Base-by-base conservation (phyloP, 2,113 vertebrate species). In the Pseudonaja textilis region DNA sequence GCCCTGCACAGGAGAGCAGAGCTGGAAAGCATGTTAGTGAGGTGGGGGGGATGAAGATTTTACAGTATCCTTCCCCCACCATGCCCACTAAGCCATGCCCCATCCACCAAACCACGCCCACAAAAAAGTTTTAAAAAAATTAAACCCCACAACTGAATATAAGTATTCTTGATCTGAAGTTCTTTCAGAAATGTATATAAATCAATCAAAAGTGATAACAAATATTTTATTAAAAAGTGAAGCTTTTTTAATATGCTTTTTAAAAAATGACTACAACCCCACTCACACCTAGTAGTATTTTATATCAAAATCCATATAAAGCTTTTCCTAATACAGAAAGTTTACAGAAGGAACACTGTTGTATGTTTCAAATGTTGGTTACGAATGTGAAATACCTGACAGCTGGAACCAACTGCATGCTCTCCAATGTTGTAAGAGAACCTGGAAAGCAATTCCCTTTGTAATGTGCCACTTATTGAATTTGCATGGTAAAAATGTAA, bases 91-190 rank as follows among this genome's bases (percentile, higher is more conserved):
- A 50, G 47, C 47, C 47, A 9, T 50, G 47, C 47, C 47, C 7
- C 0, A 1, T 50, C 47, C 47, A 50, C 47, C 1, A 50, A 50
- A 50, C 8, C 7, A 50, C 1, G 8, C 47, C 47, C 8, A 50
- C 8, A 50, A 50, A 50, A 50, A 50, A 50, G 47, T 50, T 1
- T 1, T 9, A 50, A 50, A 50, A 50, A 50, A 50, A 1, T 47
- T n/a, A n/a, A 47, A 47, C 10, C 47, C 8, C 47, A 50, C 47
- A 8, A 50, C 8, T 50, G 47, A 42, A 59, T 59, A 61, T 45
- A 93, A 90, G 55, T 56, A 89, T 93, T 93, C 88, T 93, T 86
- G 74, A 90, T 45, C 52, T 64, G 88, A 54, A 23, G 39, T 90
- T 61, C 81, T 56, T 90, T 93, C 39, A 93, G n/a, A 89, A 93